Base-by-base conservation (phyloP, 1,140 invertebrate genomes). In the Amphibalanus amphitrite region DNA sequence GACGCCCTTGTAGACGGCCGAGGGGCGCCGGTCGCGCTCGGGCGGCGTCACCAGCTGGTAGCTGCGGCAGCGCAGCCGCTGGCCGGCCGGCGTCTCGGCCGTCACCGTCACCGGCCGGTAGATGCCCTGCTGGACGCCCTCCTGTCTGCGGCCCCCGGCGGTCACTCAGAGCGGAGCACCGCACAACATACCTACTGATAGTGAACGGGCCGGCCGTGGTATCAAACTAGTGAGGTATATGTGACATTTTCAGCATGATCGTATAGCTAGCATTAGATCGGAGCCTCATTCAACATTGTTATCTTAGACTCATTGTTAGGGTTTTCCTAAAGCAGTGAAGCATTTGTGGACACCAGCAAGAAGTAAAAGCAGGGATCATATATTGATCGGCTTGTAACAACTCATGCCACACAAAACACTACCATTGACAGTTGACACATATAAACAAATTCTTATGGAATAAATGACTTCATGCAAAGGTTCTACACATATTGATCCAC, bases 41-140 rank as follows among this genome's bases (percentile, higher is more conserved):
- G 69, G 82, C 73, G 74, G 78, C 72, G 38, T 80, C 75, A 74
- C 80, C 75, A 89, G 82, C 76, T 88, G 84, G 77, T 91, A 92
- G 65, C 85, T 85, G 69, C 87, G 80, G 77, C 89, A 90, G 67
- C 81, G 79, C 1, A 85, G 75, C 69, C 74, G 79, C 40, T 78
- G 75, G 3, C 85, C 87, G 71, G 80, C 77, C 1, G 79, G 75
- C 26, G 83, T 84, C 69, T 81, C 74, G 29, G 91, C 80, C 33
- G 84, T 79, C 3, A 90, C 85, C 67, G 82, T 80, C 74, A 89
- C 79, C 30, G 85, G 80, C 77, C 84, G 83, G 77, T 92, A 92
- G 72, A 88, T 82, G 65, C 86, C 85, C 29, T 83, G 77, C 30
- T 84, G 79, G 1, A 91, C 89, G 71, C 87, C 87, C 85, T 91